phyloP scores from a whole-genome alignment of 1,140 invertebrate species.

The Drosophila sp. region DNA sequence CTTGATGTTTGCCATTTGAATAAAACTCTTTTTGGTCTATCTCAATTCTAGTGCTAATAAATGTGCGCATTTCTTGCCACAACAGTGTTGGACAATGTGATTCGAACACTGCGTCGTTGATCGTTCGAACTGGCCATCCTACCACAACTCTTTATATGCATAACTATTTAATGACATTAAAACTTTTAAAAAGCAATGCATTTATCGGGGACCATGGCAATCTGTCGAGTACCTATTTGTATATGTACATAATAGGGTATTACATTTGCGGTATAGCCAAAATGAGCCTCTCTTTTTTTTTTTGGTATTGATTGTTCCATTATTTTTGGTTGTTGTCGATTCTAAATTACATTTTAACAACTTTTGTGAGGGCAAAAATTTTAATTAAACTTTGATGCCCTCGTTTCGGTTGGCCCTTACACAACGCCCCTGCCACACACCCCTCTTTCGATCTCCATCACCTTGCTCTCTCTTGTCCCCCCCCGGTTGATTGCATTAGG shows the following conservation, averaged over 20 bases:
- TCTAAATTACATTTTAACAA: constrained; percentile 68
- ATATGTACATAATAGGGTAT: neutral
- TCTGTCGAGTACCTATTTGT: neutral
- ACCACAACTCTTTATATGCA: too few species aligned
- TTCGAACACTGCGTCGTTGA: too few species aligned
- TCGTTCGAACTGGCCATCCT: too few species aligned
- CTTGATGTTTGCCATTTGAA: too few species aligned
- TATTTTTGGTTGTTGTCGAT: constrained; percentile 47
- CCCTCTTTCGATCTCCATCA: neutral
- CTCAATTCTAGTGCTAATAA: too few species aligned
- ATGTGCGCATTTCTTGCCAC: too few species aligned
- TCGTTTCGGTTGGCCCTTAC: constrained; percentile 15
- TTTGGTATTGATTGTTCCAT: constrained; percentile 29
- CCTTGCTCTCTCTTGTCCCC: neutral
- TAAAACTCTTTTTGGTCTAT: too few species aligned
- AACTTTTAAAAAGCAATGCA: too few species aligned
- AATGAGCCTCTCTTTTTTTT: neutral
- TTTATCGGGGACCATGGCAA: too few species aligned
- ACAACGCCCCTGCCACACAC: neutral
- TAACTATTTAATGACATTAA: too few species aligned
- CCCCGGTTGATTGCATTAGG: constrained; percentile 43
- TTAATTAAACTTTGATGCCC: constrained; percentile 69
- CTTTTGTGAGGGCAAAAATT: constrained; percentile 47
- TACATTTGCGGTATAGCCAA: neutral
- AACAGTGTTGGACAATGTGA: too few species aligned